phyloP scores from a whole-genome alignment of 2,888 invertebrate genomes.

The Ferdinandea cuprea region DNA sequence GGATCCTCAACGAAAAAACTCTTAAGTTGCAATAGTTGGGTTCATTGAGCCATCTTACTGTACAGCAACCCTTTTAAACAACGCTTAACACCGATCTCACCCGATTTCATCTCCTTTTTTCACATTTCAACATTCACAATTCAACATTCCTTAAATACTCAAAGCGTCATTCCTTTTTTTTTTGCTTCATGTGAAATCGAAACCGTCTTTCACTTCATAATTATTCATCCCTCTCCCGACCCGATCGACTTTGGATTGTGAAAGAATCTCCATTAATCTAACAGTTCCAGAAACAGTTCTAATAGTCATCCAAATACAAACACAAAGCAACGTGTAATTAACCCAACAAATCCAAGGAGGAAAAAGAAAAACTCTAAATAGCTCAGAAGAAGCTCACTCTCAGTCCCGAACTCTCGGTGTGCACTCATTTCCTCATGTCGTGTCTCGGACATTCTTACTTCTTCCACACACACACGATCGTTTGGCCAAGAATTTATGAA shows the following conservation, averaged over 20 bases:
- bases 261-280: conserved; percentile 39
- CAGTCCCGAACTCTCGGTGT: conserved; percentile 32
- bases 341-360: conserved; percentile 57
- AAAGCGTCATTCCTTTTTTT: neutral
- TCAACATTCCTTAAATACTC: neutral
- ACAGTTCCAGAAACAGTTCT: conserved; percentile 57
- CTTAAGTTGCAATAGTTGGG: too few species aligned
- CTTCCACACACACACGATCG: conserved; percentile 53
- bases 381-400: conserved; percentile 44
- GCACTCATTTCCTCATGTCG: conserved; percentile 59
- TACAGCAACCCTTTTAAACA: too few species aligned
- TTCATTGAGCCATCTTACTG: too few species aligned
- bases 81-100: too few species aligned
- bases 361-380: conserved; percentile 46
- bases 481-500: conserved; percentile 70
- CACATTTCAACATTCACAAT: too few species aligned
- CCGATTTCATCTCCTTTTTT: too few species aligned
- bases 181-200: conserved; percentile 10
- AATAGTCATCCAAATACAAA: conserved; percentile 41
- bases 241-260: neutral
- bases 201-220: conserved; percentile 21
- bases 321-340: conserved; percentile 54
- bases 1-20: too few species aligned
- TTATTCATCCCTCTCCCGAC: conserved; percentile 5
- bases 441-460: conserved; percentile 19